phyloP scores from a whole-genome alignment of 2,113 vertebrate species.

The Oncorhynchus nerka region DNA sequence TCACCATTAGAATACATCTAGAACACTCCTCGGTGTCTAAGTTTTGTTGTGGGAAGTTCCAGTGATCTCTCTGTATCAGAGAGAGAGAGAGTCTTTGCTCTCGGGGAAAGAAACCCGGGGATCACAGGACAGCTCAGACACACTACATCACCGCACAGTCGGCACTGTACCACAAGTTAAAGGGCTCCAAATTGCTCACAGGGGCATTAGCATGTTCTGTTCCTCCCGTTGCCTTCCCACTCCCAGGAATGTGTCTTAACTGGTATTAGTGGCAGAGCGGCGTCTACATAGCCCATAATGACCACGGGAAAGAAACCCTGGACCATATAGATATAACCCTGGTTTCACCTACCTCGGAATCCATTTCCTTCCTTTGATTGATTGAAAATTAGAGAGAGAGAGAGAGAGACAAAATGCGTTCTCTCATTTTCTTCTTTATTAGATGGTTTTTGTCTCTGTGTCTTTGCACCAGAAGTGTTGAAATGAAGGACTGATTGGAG shows the following conservation, averaged over 20 bases:
- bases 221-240: constrained; percentile 37
- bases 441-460: constrained; percentile 5
- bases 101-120: background rate
- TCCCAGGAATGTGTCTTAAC: constrained; percentile 59
- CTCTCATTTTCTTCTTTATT: constrained; percentile 11
- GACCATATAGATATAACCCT: constrained; percentile 38
- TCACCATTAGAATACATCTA: no score
- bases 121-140: constrained; percentile 16
- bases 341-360: constrained; percentile 6
- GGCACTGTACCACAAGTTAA: constrained; percentile 37
- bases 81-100: constrained; percentile 58
- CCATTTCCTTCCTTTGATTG: constrained; percentile 52
- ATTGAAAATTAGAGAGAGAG: constrained; percentile 34
- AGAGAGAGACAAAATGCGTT: background rate
- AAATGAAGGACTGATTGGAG: constrained; percentile 65
- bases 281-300: constrained; percentile 57
- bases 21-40: no score
- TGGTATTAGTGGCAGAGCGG: constrained; percentile 54
- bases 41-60: no score
- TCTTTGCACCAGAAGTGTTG: constrained; percentile 48
- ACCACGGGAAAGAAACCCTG: constrained; percentile 44
- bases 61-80: no score
- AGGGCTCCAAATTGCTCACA: constrained; percentile 59
- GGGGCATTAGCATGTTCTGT: constrained; percentile 57
- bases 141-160: constrained; percentile 11